Evolutionary conservation across 2,888 invertebrate species (phyloP).

Genomic region (Caenorhabditis drosophilae): DNA sequence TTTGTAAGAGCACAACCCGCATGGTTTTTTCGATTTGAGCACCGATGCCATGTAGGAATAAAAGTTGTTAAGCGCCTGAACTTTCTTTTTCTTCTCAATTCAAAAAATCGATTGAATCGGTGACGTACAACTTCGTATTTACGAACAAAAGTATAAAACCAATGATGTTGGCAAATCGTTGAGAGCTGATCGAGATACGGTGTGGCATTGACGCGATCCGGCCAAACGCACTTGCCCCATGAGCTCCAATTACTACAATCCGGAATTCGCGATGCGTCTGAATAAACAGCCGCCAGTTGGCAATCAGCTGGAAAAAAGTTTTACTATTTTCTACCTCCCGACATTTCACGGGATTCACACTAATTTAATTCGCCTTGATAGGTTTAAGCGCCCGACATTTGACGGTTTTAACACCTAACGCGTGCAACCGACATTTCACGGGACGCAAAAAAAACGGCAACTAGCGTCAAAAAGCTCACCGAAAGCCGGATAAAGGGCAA

Average conservation of each 20-base stretch:
- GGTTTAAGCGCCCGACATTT: no score
- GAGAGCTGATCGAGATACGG: constrained; percentile 64
- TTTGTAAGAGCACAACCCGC: constrained; percentile 66
- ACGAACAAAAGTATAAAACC: constrained; percentile 66
- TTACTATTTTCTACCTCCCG: no score
- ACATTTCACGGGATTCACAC: no score
- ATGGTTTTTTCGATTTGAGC: constrained; percentile 55
- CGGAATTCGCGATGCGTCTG: constrained; percentile 53
- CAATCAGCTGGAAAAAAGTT: constrained; percentile 1
- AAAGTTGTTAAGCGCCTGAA: constrained; percentile 60
- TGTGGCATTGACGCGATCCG: constrained; percentile 47
- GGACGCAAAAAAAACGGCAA: no score
- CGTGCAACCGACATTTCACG: no score
- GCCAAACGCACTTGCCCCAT: constrained; percentile 66
- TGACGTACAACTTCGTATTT: constrained; percentile 51
- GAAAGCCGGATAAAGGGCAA: no score
- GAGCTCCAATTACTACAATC: constrained; percentile 65
- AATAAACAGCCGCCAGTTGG: constrained; percentile 68
- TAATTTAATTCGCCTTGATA: no score
- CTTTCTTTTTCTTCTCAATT: not conserved
- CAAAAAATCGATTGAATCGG: not conserved
- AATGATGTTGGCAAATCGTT: constrained; percentile 64
- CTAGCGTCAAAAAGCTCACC: no score
- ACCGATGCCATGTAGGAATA: constrained; percentile 62
- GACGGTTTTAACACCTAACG: no score